Percentiles rank a stretch among this genome's conserved stretches.
These are phyloP conservation scores for Darevskia nairensis DNA, from an alignment of 2,797 vertebrate genomes.

Conservation along the genomic window DNA sequence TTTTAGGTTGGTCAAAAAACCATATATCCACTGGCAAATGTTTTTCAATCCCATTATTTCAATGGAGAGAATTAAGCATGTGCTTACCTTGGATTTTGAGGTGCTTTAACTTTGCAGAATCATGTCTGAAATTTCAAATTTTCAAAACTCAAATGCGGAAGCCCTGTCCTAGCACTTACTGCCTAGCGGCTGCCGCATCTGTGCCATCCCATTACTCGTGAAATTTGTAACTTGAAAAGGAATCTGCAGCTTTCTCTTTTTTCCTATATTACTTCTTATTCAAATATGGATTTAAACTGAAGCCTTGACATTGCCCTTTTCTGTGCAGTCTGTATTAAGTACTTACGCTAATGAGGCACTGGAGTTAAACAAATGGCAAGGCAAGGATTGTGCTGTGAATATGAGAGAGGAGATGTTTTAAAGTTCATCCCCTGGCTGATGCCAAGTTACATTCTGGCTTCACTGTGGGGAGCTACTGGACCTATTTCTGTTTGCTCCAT, in stretches of 20 bases:
- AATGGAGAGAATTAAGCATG: neutral
- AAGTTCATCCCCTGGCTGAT: neutral
- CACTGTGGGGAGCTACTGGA: neutral
- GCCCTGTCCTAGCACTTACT: neutral
- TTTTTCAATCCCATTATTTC: neutral
- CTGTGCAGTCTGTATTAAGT: neutral
- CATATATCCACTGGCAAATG: neutral
- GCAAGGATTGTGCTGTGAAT: neutral
- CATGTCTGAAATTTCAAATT: neutral
- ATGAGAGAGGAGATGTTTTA: neutral
- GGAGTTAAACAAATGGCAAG: constrained; percentile 27
- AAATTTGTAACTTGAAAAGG: constrained; percentile 1
- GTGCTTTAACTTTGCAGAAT: neutral
- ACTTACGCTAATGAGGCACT: constrained; percentile 22
- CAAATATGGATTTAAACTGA: constrained; percentile 21
- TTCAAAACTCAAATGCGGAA: neutral
- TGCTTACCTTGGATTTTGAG: neutral
- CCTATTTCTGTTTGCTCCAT: too few relatives aligned
- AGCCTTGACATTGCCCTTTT: constrained; percentile 11
- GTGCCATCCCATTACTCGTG: neutral
- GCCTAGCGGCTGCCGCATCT: neutral
- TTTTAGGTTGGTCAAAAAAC: neutral
- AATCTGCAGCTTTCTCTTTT: neutral
- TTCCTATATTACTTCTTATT: neutral
- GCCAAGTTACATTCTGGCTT: neutral